phyloP scores from a whole-genome alignment of 2,888 invertebrate genomes.

The Acheta domesticus region DNA sequence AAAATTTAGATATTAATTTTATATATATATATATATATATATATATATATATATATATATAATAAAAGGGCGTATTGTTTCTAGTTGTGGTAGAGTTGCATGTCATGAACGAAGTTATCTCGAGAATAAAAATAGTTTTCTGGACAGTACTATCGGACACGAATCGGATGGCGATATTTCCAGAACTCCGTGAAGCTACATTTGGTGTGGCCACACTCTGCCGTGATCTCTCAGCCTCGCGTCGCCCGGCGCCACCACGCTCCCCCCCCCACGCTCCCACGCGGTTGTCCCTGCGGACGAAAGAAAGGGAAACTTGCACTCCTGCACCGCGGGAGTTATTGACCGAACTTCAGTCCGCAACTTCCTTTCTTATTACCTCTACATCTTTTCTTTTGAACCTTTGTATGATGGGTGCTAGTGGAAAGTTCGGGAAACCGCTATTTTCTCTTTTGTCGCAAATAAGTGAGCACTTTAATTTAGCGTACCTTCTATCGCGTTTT shows the following conservation, averaged over 20 bases:
- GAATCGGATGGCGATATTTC: too few relatives aligned
- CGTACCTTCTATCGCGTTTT: neutral
- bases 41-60: too few relatives aligned
- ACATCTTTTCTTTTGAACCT: slow-evolving; percentile 3
- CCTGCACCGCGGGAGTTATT: neutral
- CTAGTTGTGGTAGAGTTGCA: too few relatives aligned
- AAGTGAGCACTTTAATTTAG: slow-evolving; percentile 4
- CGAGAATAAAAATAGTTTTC: too few relatives aligned
- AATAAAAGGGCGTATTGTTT: too few relatives aligned
- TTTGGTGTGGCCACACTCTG: neutral
- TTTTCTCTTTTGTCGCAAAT: neutral
- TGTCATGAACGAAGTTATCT: too few relatives aligned
- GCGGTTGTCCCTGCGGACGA: neutral
- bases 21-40: too few relatives aligned
- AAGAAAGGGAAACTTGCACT: neutral
- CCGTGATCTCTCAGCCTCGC: neutral
- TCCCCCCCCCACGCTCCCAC: neutral
- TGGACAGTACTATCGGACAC: too few relatives aligned
- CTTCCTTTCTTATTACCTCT: neutral
- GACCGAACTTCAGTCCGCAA: neutral
- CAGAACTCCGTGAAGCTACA: neutral
- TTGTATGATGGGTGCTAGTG: neutral
- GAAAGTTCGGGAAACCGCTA: neutral
- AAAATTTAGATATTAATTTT: too few relatives aligned
- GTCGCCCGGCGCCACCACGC: neutral